Percentiles rank a stretch among this genome's conserved stretches.
These are phyloP conservation scores for Danio tinwini DNA, from an alignment of 2,797 vertebrate genomes.

Conservation along the genomic window DNA sequence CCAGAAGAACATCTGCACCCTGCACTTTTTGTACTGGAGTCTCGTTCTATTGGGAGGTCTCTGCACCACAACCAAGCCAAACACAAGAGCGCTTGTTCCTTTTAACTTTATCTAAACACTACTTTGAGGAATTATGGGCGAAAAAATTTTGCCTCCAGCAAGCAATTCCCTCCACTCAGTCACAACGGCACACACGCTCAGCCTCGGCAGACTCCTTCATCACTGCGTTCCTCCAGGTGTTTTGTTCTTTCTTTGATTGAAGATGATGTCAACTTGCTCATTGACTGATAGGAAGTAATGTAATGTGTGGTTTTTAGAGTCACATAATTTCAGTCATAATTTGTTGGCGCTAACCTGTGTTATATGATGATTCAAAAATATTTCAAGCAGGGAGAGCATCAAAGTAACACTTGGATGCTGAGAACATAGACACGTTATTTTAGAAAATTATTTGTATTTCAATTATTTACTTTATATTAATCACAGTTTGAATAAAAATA, in stretches of 20 bases:
- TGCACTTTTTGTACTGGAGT: background rate
- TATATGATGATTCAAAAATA: constrained; percentile 11
- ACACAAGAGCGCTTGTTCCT: constrained; percentile 28
- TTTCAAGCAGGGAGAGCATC: constrained; percentile 7
- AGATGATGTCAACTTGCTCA: constrained; percentile 38
- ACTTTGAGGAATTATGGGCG: constrained; percentile 15
- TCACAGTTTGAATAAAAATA: too few species aligned
- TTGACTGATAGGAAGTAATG: constrained; percentile 33
- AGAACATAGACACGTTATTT: background rate
- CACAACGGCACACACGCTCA: background rate
- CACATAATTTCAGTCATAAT: constrained; percentile 20
- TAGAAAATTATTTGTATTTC: background rate
- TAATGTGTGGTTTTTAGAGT: constrained; percentile 1
- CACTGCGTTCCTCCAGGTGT: constrained; percentile 24
- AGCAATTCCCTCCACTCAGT: constrained; percentile 1
- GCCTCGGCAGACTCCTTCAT: constrained; percentile 4
- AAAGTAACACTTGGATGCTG: background rate
- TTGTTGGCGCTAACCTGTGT: constrained; percentile 27
- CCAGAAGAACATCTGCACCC: constrained; percentile 21
- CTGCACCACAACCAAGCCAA: constrained; percentile 5
- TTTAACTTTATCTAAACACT: constrained; percentile 37
- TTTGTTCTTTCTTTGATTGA: constrained; percentile 9
- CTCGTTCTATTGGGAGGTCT: constrained; percentile 30
- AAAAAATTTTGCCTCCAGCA: constrained; percentile 21
- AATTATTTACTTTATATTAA: background rate